These are phyloP conservation scores for Heliconius sara DNA, from an alignment of 2,888 invertebrate species.

Conservation along the genomic window DNA sequence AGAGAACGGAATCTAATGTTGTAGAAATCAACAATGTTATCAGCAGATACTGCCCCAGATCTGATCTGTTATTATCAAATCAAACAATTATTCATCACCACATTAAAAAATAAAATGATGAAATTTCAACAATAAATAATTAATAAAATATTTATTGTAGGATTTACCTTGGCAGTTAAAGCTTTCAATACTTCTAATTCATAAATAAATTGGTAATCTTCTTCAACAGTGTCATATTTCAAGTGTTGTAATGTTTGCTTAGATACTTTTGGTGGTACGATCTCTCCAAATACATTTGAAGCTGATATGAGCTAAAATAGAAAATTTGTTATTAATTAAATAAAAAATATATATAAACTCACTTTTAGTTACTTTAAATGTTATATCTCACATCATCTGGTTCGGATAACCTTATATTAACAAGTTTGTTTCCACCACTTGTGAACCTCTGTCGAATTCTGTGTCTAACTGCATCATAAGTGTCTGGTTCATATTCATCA, in stretches of 20 bases:
- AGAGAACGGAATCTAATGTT: constrained; percentile 87
- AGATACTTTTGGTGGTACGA: constrained; percentile 59
- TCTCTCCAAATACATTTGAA: constrained; percentile 67
- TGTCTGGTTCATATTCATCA: constrained; percentile 86
- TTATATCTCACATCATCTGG: constrained; percentile 83
- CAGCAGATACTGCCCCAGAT: constrained; percentile 75
- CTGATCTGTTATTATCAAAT: constrained; percentile 62
- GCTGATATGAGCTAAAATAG: constrained; percentile 70
- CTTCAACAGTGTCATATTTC: constrained; percentile 74
- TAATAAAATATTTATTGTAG: not conserved
- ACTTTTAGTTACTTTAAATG: not conserved
- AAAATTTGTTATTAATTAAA: constrained; percentile 1
- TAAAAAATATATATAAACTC: not conserved
- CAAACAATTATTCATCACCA: not conserved
- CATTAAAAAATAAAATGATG: not conserved
- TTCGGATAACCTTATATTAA: constrained; percentile 86
- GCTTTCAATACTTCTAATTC: constrained; percentile 85
- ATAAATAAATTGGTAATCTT: constrained; percentile 85
- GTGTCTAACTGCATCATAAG: constrained; percentile 83
- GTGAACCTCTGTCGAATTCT: constrained; percentile 85
- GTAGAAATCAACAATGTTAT: constrained; percentile 86
- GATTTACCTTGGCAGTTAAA: constrained; percentile 80
- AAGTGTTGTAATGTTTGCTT: constrained; percentile 65
- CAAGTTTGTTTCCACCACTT: constrained; percentile 84
- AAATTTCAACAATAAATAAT: not conserved